Evolutionary conservation across 2,888 invertebrate species (phyloP).

Genomic region (Cordilura impudica): DNA sequence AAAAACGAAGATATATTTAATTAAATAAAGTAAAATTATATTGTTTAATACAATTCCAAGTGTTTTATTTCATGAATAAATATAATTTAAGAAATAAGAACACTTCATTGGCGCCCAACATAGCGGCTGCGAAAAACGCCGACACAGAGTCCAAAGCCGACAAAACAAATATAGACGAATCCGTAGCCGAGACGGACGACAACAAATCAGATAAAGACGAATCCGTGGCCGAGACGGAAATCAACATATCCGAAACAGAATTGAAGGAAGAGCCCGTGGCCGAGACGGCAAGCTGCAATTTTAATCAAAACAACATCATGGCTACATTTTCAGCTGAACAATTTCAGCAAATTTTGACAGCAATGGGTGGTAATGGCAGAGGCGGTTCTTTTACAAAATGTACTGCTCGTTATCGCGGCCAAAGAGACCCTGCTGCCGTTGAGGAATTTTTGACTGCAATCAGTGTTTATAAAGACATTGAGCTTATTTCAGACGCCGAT

Average conservation of each 20-base stretch:
- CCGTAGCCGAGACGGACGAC: too few relatives aligned
- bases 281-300: too few relatives aligned
- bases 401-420: conserved; percentile 1
- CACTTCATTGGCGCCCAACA: background rate
- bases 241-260: too few relatives aligned
- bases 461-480: background rate
- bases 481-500: background rate
- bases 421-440: background rate
- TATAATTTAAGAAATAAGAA: background rate
- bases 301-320: too few relatives aligned
- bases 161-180: background rate
- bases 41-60: too few relatives aligned
- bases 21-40: too few relatives aligned
- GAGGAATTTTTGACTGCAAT: background rate
- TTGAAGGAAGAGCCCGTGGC: too few relatives aligned
- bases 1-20: too few relatives aligned
- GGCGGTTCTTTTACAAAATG: too few relatives aligned
- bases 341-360: background rate
- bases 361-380: background rate
- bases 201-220: too few relatives aligned
- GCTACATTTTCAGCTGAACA: background rate
- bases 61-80: too few relatives aligned
- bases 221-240: too few relatives aligned
- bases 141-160: background rate
- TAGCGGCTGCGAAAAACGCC: background rate